These are phyloP conservation scores for Danio kyathit DNA, from an alignment of 2,797 vertebrate genomes.

Conservation along the genomic window DNA sequence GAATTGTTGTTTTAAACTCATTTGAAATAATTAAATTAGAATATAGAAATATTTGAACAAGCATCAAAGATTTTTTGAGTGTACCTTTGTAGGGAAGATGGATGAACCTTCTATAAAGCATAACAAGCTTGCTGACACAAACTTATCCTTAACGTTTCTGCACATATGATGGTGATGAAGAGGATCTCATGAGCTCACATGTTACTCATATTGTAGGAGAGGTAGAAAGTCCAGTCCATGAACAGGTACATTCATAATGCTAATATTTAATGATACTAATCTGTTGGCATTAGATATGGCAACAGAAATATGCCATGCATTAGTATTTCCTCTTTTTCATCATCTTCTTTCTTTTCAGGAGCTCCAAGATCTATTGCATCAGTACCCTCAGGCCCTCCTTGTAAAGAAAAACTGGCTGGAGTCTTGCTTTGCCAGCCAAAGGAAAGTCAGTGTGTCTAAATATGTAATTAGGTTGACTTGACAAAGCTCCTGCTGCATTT, in stretches of 20 bases:
- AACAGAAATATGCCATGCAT: neutral
- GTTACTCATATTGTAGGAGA: conserved; percentile 83
- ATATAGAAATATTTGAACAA: too few relatives aligned
- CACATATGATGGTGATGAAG: conserved; percentile 84
- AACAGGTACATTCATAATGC: conserved; percentile 66
- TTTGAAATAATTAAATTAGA: too few relatives aligned
- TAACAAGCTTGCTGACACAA: neutral
- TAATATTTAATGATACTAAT: neutral
- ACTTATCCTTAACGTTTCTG: conserved; percentile 71
- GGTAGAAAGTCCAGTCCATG: conserved; percentile 73
- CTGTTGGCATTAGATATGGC: neutral
- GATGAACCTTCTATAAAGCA: neutral
- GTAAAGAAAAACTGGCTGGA: conserved; percentile 80
- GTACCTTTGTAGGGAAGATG: too few relatives aligned
- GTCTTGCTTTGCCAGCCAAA: conserved; percentile 80
- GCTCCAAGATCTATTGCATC: conserved; percentile 69
- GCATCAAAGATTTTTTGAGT: too few relatives aligned
- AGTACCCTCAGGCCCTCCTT: conserved; percentile 66
- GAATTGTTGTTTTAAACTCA: too few relatives aligned
- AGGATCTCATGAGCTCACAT: conserved; percentile 76
- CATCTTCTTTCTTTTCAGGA: conserved; percentile 68
- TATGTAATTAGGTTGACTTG: conserved; percentile 69
- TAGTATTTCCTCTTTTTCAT: neutral
- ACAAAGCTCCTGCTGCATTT: conserved; percentile 26
- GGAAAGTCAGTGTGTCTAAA: conserved; percentile 61